These are phyloP conservation scores for Aphrophora alni DNA, from an alignment of 2,888 invertebrate genomes.

Conservation along the genomic window DNA sequence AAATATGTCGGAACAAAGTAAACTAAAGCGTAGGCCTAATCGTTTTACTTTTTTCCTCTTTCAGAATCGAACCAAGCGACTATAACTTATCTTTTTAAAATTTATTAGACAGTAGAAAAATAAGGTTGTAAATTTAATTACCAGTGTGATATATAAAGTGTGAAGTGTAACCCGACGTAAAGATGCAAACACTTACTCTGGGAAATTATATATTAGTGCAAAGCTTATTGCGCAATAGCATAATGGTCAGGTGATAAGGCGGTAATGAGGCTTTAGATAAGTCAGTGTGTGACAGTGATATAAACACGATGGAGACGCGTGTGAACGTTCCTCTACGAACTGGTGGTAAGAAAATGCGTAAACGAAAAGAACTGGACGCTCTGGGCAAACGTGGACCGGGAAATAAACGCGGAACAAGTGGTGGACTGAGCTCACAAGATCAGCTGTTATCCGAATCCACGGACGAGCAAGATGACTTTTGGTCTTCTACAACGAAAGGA, in stretches of 20 bases:
- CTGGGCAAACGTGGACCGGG: slow-evolving; percentile 54
- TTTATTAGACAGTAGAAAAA: not conserved
- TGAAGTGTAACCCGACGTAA: not conserved
- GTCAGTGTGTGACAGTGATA: not conserved
- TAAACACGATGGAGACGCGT: slow-evolving; percentile 45
- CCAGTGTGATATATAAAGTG: not conserved
- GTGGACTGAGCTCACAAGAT: slow-evolving; percentile 57
- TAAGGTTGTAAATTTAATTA: not conserved
- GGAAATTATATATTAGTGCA: not conserved
- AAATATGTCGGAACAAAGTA: too few relatives aligned
- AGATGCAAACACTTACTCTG: not conserved
- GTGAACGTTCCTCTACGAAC: slow-evolving; percentile 64
- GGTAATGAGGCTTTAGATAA: not conserved
- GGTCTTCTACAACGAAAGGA: slow-evolving; percentile 46
- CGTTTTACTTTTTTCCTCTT: too few relatives aligned
- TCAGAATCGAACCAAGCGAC: too few relatives aligned
- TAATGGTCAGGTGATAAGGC: not conserved
- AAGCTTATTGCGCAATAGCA: not conserved
- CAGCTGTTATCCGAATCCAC: slow-evolving; percentile 69
- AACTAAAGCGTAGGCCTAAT: too few relatives aligned
- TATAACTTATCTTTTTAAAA: not conserved
- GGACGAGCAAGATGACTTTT: slow-evolving; percentile 61
- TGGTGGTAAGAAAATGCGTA: slow-evolving; percentile 75
- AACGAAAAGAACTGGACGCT: slow-evolving; percentile 77
- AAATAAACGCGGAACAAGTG: slow-evolving; percentile 50